These are phyloP conservation scores for Scrobipalpa atriplicella DNA, from an alignment of 2,888 invertebrate genomes.

Conservation along the genomic window DNA sequence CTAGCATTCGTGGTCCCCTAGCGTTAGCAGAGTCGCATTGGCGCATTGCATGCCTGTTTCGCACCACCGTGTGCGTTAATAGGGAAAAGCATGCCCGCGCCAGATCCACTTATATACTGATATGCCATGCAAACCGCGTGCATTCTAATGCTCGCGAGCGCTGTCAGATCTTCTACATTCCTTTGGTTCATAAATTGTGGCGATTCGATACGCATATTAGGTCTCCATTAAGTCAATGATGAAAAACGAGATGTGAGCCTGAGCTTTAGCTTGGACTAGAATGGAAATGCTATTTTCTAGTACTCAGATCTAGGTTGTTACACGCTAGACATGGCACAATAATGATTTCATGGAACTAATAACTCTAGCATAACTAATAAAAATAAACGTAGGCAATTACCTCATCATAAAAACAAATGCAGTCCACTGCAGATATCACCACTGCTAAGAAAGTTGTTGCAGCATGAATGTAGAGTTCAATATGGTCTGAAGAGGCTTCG, in stretches of 20 bases:
- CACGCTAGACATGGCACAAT: slow-evolving; percentile 2
- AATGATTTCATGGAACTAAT: slow-evolving; percentile 1
- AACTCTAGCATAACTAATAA: not conserved
- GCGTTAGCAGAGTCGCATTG: not conserved
- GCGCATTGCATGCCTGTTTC: slow-evolving; percentile 28
- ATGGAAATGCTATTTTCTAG: not conserved
- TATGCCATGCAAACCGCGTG: slow-evolving; percentile 36
- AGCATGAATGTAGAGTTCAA: slow-evolving; percentile 64
- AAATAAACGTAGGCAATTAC: slow-evolving; percentile 44
- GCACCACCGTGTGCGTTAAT: slow-evolving; percentile 35
- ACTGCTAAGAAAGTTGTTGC: slow-evolving; percentile 55
- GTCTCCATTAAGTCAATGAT: not conserved
- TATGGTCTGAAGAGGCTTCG: slow-evolving; percentile 44
- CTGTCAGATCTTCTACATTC: slow-evolving; percentile 18
- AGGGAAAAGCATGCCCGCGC: slow-evolving; percentile 36
- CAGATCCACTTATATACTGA: slow-evolving; percentile 38
- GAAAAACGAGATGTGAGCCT: not conserved
- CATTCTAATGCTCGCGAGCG: slow-evolving; percentile 37
- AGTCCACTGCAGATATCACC: slow-evolving; percentile 63
- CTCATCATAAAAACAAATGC: slow-evolving; percentile 75
- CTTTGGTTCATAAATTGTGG: slow-evolving; percentile 22
- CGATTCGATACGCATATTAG: slow-evolving; percentile 19
- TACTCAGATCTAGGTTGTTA: not conserved
- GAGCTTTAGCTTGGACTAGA: not conserved
- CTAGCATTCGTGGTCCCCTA: slow-evolving; percentile 24